Conservation (phyloP, 2,797 vertebrate species). For the Acanthornis magna region DNA sequence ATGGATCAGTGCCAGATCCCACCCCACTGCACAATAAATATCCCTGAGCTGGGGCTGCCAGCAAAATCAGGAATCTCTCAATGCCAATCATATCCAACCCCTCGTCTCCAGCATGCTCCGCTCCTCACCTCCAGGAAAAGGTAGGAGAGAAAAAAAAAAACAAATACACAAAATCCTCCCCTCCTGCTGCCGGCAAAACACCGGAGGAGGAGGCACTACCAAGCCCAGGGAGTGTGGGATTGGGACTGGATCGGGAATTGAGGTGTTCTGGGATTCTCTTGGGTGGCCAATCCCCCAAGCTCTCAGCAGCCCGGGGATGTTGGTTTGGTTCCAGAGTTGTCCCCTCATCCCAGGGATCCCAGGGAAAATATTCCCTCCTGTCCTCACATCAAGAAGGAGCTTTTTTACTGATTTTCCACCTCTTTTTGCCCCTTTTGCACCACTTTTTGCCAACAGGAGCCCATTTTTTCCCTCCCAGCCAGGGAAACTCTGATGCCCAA, state of each 20-base stretch:
- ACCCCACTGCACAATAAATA: not conserved
- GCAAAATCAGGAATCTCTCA: not conserved
- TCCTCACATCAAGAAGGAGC: too few relatives aligned
- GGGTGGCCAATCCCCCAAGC: not conserved
- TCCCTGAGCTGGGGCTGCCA: not conserved
- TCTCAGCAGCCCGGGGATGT: not conserved
- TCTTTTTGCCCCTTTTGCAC: too few relatives aligned
- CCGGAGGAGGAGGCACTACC: not conserved
- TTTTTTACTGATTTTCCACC: too few relatives aligned
- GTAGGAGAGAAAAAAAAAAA: not conserved
- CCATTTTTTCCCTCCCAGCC: too few relatives aligned
- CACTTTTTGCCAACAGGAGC: too few relatives aligned
- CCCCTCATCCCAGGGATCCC: rapidly evolving
- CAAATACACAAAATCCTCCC: not conserved
- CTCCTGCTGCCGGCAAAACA: not conserved
- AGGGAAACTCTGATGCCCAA: too few relatives aligned
- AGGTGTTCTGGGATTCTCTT: not conserved
- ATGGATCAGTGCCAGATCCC: not conserved
- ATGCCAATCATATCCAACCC: not conserved
- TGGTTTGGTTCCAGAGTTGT: rapidly evolving
- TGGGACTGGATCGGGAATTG: not conserved
- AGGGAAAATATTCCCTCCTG: too few relatives aligned
- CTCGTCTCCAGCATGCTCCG: not conserved
- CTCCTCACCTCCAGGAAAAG: not conserved
- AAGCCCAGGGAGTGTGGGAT: not conserved